Evolutionary conservation across 2,113 vertebrate genomes (phyloP).

Genomic region (Tor tambroides): DNA sequence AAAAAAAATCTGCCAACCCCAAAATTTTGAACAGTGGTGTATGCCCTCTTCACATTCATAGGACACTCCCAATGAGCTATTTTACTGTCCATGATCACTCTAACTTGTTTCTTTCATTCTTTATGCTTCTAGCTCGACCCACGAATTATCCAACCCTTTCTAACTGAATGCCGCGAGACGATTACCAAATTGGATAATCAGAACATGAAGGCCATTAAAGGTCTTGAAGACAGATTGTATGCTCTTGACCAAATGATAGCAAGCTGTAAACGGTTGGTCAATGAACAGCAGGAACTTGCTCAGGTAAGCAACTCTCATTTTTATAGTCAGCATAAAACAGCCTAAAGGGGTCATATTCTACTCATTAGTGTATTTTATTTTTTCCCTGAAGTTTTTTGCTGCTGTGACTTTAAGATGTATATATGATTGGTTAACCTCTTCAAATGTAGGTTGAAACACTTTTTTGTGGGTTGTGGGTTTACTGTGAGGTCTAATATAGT

Average conservation of each 20-base stretch:
- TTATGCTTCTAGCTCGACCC: constrained; percentile 86
- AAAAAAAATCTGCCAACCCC: too few species aligned
- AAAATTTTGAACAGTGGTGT: neutral
- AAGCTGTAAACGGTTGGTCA: constrained; percentile 95
- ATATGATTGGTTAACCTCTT: neutral
- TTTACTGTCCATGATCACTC: neutral
- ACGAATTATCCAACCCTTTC: constrained; percentile 92
- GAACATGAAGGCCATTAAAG: constrained; percentile 99
- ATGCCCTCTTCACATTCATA: neutral
- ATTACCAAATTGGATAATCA: constrained; percentile 99
- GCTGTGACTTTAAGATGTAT: neutral
- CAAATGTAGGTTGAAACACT: neutral
- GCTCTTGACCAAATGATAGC: constrained; percentile 99
- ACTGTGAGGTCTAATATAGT: neutral
- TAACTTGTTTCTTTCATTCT: neutral
- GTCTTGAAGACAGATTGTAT: constrained; percentile 96
- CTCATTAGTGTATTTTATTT: neutral
- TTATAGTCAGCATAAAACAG: neutral
- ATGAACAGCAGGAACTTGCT: constrained; percentile 99
- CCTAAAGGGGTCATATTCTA: neutral
- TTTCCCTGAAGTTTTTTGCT: neutral
- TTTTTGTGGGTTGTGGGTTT: neutral
- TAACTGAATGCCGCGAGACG: constrained; percentile 92
- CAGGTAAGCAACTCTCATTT: constrained; percentile 79
- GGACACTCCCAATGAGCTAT: neutral